Evolutionary conservation across 2,797 vertebrate species (phyloP).

Genomic region (Phataginus tetradactyla): DNA sequence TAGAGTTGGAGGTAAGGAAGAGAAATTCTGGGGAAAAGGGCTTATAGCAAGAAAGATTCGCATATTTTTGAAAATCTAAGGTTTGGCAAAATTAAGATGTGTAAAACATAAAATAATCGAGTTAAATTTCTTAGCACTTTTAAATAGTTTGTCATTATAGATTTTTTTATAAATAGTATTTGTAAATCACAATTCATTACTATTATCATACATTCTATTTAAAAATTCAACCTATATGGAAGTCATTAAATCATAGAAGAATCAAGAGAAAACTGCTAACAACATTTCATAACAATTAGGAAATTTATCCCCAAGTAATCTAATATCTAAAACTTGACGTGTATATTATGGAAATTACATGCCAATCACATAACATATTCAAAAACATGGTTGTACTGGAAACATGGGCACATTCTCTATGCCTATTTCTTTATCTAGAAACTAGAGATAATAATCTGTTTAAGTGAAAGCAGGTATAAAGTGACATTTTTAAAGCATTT

Average conservation of each 20-base stretch:
- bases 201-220: not conserved
- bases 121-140: not conserved
- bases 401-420: not conserved
- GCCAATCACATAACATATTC: not conserved
- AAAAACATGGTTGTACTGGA: not conserved
- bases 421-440: not conserved
- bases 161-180: not conserved
- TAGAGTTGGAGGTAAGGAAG: not conserved
- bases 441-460: not conserved
- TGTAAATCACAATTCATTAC: not conserved
- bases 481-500: not conserved
- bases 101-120: not conserved
- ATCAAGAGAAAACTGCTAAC: not conserved
- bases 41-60: not conserved
- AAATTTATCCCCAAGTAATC: not conserved
- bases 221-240: not conserved
- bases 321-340: not conserved
- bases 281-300: not conserved
- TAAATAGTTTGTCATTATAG: not conserved
- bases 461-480: not conserved
- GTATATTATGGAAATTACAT: not conserved
- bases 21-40: not conserved
- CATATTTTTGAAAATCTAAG: not conserved
- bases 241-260: not conserved
- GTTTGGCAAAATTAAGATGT: slow-evolving; percentile 1